phyloP scores from a whole-genome alignment of 1,140 invertebrate genomes.

The Conopomorpha cramerella region DNA sequence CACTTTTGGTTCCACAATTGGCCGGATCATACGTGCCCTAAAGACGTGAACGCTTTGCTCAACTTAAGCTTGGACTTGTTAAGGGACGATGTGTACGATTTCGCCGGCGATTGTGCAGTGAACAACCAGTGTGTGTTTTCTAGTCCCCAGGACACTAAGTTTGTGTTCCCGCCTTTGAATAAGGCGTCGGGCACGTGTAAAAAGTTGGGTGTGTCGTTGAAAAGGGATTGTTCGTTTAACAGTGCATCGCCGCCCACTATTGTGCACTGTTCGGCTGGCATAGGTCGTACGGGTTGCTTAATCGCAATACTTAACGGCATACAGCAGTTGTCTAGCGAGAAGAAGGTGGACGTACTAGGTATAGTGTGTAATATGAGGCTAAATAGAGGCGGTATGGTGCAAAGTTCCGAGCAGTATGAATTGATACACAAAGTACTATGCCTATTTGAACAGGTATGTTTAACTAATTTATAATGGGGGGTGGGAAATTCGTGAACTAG shows the following conservation, averaged over 20 bases:
- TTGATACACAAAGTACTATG: conserved; percentile 81
- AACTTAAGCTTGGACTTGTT: conserved; percentile 66
- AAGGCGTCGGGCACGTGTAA: conserved; percentile 18
- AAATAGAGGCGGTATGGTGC: conserved; percentile 90
- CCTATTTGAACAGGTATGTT: conserved; percentile 66
- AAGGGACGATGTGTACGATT: conserved; percentile 26
- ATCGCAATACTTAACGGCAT: conserved; percentile 92
- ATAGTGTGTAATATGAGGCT: conserved; percentile 88
- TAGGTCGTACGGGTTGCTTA: conserved; percentile 93
- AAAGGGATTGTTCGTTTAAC: conserved; percentile 24
- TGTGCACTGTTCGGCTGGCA: conserved; percentile 92
- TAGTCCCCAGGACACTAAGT: conserved; percentile 29
- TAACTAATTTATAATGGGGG: conserved; percentile 45
- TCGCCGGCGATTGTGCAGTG: conserved; percentile 16
- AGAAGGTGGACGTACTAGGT: conserved; percentile 83
- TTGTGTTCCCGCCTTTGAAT: conserved; percentile 42
- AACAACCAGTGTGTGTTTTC: conserved; percentile 29
- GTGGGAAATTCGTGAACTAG: too few species aligned
- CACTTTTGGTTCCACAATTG: conserved; percentile 74
- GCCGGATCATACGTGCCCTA: conserved; percentile 68
- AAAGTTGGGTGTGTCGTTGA: conserved; percentile 22
- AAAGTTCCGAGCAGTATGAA: conserved; percentile 93
- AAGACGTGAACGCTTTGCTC: conserved; percentile 63
- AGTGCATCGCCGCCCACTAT: conserved; percentile 69
- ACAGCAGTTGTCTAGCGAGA: conserved; percentile 76